These are phyloP conservation scores for Peromyscus polionotus DNA, from an alignment of 2,113 vertebrate species.

Conservation along the genomic window DNA sequence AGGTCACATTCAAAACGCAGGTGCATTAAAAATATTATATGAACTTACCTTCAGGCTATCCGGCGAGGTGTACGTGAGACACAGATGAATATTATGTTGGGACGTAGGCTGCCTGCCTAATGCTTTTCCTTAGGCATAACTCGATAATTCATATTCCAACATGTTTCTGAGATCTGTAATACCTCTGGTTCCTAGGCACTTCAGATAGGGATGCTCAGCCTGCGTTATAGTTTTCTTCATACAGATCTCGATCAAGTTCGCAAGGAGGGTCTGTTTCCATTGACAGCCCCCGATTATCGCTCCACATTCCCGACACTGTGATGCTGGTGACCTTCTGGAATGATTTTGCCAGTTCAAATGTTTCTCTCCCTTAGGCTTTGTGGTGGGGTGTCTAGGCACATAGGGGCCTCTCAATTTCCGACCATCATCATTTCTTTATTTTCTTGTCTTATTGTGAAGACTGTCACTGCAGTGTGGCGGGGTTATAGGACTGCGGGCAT, in stretches of 20 bases:
- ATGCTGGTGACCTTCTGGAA: background rate
- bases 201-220: background rate
- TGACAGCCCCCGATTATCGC: background rate
- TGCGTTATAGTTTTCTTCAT: background rate
- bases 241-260: background rate
- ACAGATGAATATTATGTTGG: background rate
- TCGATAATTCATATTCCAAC: background rate
- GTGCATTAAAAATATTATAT: background rate
- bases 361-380: background rate
- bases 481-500: background rate
- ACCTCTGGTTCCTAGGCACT: background rate
- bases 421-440: background rate
- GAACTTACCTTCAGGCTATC: background rate
- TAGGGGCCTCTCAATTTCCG: background rate
- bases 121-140: background rate
- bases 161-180: background rate
- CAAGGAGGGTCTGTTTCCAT: background rate
- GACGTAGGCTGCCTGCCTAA: background rate
- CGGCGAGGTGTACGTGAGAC: background rate
- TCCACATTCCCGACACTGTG: background rate
- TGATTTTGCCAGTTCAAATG: constrained; percentile 1
- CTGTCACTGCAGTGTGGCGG: background rate
- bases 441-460: constrained; percentile 1
- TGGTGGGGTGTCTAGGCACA: constrained; percentile 11
- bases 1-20: background rate